phyloP scores from a whole-genome alignment of 2,888 invertebrate species.

The Campaea margaritaria region DNA sequence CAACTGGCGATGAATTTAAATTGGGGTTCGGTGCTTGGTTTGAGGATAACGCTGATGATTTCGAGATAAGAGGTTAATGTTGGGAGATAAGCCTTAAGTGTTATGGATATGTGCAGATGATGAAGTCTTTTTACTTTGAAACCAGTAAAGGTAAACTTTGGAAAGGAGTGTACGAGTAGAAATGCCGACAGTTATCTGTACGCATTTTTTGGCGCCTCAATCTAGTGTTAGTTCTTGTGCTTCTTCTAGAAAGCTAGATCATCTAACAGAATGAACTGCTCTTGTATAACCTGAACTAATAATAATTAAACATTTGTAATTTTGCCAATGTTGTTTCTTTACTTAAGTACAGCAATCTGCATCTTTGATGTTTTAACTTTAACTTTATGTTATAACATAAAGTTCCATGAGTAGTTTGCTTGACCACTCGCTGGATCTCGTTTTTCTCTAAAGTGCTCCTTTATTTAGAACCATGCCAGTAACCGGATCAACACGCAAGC shows the following conservation, averaged over 20 bases:
- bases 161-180: no score
- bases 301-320: not conserved
- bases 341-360: not conserved
- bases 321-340: not conserved
- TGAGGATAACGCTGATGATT: conserved; percentile 28
- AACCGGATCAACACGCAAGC: conserved; percentile 31
- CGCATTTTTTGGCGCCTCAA: no score
- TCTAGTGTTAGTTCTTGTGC: no score
- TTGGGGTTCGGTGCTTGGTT: conserved; percentile 21
- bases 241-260: no score
- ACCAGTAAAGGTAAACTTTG: no score
- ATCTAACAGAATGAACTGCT: not conserved
- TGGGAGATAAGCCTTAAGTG: conserved; percentile 20
- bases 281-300: not conserved
- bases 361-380: conserved; percentile 1
- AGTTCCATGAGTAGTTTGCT: conserved; percentile 1
- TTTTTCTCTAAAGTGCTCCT: conserved; percentile 23
- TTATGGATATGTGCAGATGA: conserved; percentile 16
- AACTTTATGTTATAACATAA: no score
- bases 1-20: conserved; percentile 29
- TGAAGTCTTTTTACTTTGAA: not conserved
- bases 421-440: conserved; percentile 6
- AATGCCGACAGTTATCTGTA: no score
- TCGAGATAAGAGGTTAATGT: conserved; percentile 22
- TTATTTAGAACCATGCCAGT: conserved; percentile 29